phyloP scores from a whole-genome alignment of 2,888 invertebrate species.

The Druceiella hillmani region DNA sequence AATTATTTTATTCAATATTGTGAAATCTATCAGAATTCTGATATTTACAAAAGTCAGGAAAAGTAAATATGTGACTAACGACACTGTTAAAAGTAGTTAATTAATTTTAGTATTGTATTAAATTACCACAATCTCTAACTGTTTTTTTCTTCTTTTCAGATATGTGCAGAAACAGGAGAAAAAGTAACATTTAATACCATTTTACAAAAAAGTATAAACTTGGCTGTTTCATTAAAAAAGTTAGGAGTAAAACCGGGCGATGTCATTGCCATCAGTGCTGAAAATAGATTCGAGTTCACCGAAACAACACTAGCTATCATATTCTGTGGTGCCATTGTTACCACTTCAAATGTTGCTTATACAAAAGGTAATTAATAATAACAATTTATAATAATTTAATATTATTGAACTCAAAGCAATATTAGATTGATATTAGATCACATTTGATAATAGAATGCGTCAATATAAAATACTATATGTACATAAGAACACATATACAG shows the following conservation, averaged over 20 bases:
- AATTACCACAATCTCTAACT: too few species aligned
- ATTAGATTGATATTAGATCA: too few species aligned
- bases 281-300: constrained; percentile 44
- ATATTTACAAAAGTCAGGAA: too few species aligned
- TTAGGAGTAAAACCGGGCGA: constrained; percentile 36
- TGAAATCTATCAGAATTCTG: too few species aligned
- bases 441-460: too few species aligned
- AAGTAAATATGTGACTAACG: too few species aligned
- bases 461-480: too few species aligned
- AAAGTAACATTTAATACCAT: constrained; percentile 35
- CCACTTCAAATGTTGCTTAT: constrained; percentile 48
- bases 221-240: constrained; percentile 37
- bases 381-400: constrained; percentile 4
- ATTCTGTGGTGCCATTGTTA: constrained; percentile 39
- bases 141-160: constrained; percentile 30
- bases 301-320: constrained; percentile 36
- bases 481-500: too few species aligned
- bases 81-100: too few species aligned
- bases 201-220: constrained; percentile 34
- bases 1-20: too few species aligned
- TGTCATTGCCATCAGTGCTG: constrained; percentile 41
- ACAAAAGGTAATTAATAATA: constrained; percentile 37
- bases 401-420: constrained; percentile 3
- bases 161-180: constrained; percentile 43
- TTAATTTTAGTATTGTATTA: too few species aligned